These are phyloP conservation scores for Malaclemys terrapin DNA, from an alignment of 2,113 vertebrate genomes.

Conservation along the genomic window DNA sequence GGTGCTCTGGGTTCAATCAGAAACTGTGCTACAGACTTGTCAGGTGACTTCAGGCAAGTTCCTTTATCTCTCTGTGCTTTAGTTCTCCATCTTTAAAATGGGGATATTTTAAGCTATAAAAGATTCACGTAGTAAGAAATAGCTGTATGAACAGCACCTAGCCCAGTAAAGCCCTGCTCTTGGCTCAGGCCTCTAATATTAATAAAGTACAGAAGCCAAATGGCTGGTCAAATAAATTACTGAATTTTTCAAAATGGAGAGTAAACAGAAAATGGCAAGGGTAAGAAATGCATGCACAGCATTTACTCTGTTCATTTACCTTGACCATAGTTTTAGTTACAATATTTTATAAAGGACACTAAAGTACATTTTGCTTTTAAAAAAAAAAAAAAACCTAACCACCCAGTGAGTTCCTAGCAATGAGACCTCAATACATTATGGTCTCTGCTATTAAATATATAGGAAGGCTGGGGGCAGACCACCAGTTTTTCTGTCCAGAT, in stretches of 20 bases:
- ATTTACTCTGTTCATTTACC: not conserved
- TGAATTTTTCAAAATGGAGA: not conserved
- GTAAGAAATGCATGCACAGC: not conserved
- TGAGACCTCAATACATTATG: not conserved
- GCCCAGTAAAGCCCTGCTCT: accelerated
- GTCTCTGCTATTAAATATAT: not conserved
- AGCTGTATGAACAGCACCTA: not conserved
- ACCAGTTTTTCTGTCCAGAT: not conserved
- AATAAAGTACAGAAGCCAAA: not conserved
- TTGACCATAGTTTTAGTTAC: not conserved
- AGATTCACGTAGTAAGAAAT: no score
- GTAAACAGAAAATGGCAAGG: not conserved
- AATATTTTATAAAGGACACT: not conserved
- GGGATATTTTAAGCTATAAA: not conserved
- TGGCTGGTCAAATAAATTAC: not conserved
- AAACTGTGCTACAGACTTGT: not conserved
- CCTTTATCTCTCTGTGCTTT: not conserved
- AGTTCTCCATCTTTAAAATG: not conserved
- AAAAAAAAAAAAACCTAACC: not conserved
- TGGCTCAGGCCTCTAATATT: not conserved
- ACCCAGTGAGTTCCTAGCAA: not conserved
- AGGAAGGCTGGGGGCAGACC: not conserved
- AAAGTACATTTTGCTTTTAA: not conserved
- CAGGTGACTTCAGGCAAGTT: not conserved
- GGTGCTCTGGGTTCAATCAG: not conserved